Conservation (phyloP, 2,797 vertebrate species). For the Lemur catta region DNA sequence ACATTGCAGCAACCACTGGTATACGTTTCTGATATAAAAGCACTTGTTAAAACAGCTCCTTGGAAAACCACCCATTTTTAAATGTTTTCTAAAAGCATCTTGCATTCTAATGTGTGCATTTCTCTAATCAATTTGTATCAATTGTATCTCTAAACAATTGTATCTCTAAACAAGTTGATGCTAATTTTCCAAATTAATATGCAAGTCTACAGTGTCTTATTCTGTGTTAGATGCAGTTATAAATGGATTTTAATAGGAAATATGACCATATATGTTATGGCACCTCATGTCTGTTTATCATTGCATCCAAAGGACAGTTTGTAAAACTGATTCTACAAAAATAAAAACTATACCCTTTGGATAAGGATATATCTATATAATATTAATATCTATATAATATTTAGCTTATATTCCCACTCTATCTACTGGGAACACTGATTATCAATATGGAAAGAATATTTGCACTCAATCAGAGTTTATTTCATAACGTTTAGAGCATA, state of each 20-base stretch:
- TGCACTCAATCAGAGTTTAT: conserved; percentile 65
- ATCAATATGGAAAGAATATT: conserved; percentile 67
- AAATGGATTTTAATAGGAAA: conserved; percentile 19
- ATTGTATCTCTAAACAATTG: background rate
- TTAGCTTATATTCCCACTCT: conserved; percentile 63
- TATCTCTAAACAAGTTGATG: conserved; percentile 26
- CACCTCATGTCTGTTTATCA: conserved; percentile 38
- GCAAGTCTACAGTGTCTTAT: background rate
- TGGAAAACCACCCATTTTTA: background rate
- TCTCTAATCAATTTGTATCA: no score
- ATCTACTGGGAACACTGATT: conserved; percentile 66
- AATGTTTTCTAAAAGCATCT: conserved; percentile 7
- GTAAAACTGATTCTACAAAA: conserved; percentile 42
- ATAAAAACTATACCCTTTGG: conserved; percentile 53
- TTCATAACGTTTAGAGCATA: conserved; percentile 57
- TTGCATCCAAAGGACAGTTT: conserved; percentile 18
- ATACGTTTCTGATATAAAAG: background rate
- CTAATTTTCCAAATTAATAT: conserved; percentile 45
- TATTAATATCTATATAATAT: conserved; percentile 55
- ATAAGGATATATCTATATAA: conserved; percentile 13
- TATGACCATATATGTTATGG: conserved; percentile 49
- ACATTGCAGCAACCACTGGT: background rate
- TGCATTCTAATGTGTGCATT: background rate
- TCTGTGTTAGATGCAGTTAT: conserved; percentile 9
- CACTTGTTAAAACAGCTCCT: background rate